Percentiles rank a stretch among this genome's conserved stretches.
phyloP scores from a whole-genome alignment of 2,113 vertebrate genomes.

The Oreochromis spilurus region DNA sequence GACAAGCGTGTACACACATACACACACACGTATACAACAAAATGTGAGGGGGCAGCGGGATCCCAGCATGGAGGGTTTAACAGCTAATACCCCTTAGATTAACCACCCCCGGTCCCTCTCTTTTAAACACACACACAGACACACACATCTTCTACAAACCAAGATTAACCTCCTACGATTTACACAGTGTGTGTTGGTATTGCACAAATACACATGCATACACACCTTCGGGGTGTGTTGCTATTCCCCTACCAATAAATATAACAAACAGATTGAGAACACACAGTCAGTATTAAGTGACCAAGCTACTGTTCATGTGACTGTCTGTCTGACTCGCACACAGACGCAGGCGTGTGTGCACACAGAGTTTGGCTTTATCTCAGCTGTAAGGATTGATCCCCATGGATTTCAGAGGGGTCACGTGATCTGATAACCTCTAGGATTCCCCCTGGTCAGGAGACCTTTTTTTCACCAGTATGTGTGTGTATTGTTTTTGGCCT shows the following conservation, averaged over 20 bases:
- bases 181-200: slow-evolving; percentile 52
- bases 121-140: slow-evolving; percentile 10
- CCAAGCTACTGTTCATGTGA: slow-evolving; percentile 59
- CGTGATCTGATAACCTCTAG: slow-evolving; percentile 89
- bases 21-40: slow-evolving; percentile 19
- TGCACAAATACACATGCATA: slow-evolving; percentile 6
- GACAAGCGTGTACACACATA: slow-evolving; percentile 27
- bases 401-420: slow-evolving; percentile 80
- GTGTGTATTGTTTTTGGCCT: slow-evolving; percentile 30
- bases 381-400: slow-evolving; percentile 81
- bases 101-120: slow-evolving; percentile 66
- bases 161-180: slow-evolving; percentile 69
- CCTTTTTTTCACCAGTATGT: slow-evolving; percentile 65
- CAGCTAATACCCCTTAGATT: slow-evolving; percentile 75
- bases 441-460: slow-evolving; percentile 77
- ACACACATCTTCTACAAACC: slow-evolving; percentile 47
- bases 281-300: slow-evolving; percentile 51
- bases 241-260: slow-evolving; percentile 47
- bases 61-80: slow-evolving; percentile 73
- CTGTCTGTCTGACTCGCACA: slow-evolving; percentile 6
- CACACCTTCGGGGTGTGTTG: slow-evolving; percentile 44
- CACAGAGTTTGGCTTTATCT: slow-evolving; percentile 55
- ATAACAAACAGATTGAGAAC: slow-evolving; percentile 43
- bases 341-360: neutral
- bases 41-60: slow-evolving; percentile 66